Evolutionary conservation across 2,888 invertebrate genomes (phyloP).

Genomic region (Blastobasis adustella): DNA sequence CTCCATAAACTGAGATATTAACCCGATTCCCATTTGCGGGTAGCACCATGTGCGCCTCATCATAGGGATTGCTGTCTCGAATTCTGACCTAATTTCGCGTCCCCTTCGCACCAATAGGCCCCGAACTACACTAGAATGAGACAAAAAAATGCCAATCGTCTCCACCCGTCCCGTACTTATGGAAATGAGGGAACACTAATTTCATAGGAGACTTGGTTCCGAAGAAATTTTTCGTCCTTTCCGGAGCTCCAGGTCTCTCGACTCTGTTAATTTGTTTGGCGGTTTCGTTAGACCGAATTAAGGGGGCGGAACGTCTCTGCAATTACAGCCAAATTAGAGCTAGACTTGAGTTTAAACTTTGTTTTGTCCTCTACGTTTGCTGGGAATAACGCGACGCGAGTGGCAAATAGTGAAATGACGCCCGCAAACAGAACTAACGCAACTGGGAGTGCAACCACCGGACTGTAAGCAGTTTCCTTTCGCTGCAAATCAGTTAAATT

Average conservation of each 20-base stretch:
- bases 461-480: too few species aligned
- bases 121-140: not conserved
- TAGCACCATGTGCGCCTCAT: constrained; percentile 7
- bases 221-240: not conserved
- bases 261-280: too few species aligned
- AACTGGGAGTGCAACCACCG: too few species aligned
- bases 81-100: constrained; percentile 11
- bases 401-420: too few species aligned
- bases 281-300: not conserved
- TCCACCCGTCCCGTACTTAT: constrained; percentile 9
- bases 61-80: constrained; percentile 2
- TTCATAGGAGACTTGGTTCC: constrained; percentile 10
- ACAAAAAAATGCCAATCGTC: not conserved
- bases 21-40: constrained; percentile 11
- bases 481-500: too few species aligned
- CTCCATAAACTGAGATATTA: constrained; percentile 7
- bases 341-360: not conserved
- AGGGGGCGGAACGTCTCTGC: not conserved
- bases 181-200: constrained; percentile 13
- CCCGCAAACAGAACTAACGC: too few species aligned
- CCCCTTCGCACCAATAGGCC: constrained; percentile 6
- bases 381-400: not conserved
- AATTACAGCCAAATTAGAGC: not conserved
- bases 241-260: not conserved
- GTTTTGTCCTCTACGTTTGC: not conserved